Evolutionary conservation across 2,888 invertebrate genomes (phyloP), one percentile per base, ranked within the genome.

Genomic region (Acrocyrtus sp.): DNA sequence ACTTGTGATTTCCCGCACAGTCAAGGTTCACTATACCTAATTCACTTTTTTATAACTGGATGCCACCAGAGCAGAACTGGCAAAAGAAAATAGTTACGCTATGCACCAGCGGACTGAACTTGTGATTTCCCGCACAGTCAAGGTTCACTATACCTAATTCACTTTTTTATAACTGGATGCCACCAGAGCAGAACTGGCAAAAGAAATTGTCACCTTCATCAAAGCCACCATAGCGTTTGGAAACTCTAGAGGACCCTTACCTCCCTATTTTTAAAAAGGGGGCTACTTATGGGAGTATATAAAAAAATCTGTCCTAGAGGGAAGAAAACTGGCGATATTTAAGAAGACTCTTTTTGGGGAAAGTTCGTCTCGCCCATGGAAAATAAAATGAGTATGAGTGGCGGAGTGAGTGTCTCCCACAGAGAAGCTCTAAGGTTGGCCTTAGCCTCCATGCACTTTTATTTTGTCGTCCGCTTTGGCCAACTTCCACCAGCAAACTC

Each of bases 401-500:
- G 39, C 39, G 6, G 12, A 10, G 39, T 10, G 19, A 45, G 45
- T 45, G 45, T n/a, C 45, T 45, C 22, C 17, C 6, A 50, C 10
- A 51, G 24, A 45, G 45, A 51, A 51, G 17, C n/a, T 48, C 12
- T 48, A 15, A 17, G 12, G 67, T 50, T 67, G 58, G 67, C 67
- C 58, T 57, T 53, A 19, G 56, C 19, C 12, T 60, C 47, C n/a
- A n/a, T n/a, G 26, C 43, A 17, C 8, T 41, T 41, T 12, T 8
- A 34, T 12, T 34, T 34, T 34, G 12, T 12, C 34, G 63, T 68
- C 68, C 58, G 68, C 60, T 47, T 60, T 60, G 61, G 68, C 68
- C 68, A 68, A 68, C 60, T 68, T 68, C 60, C 68, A 68, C 60
- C 58, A 67, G 67, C 67, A 67, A 67, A 67, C 67, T 67, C 67